Evolutionary conservation across 2,113 vertebrate genomes (phyloP).

Genomic region (Passer montanus): DNA sequence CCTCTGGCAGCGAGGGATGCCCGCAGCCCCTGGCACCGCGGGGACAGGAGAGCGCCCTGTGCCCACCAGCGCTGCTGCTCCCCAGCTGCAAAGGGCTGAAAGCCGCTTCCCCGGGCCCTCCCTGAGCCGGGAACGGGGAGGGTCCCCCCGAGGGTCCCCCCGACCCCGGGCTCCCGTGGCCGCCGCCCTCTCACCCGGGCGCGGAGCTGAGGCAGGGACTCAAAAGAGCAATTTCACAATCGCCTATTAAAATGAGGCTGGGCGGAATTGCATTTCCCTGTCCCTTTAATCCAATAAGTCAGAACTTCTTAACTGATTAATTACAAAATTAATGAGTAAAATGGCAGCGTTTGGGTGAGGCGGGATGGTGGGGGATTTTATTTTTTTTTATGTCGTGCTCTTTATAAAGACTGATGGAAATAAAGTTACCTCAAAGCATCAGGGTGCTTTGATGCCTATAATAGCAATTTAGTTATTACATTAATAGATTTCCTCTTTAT

Average conservation of each 20-base stretch:
- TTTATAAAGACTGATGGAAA: conserved; percentile 34
- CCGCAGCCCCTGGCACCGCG: neutral
- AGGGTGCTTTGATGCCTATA: conserved; percentile 19
- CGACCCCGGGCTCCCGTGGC: neutral
- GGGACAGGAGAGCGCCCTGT: neutral
- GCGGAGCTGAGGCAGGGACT: neutral
- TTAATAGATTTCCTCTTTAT: conserved; percentile 31
- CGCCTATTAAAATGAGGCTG: neutral
- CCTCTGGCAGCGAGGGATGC: neutral
- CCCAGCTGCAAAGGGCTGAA: neutral
- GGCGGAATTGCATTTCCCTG: conserved; percentile 16
- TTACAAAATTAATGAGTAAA: conserved; percentile 59
- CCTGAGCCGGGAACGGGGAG: neutral
- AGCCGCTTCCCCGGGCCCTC: neutral
- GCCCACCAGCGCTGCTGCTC: neutral
- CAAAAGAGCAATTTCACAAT: neutral
- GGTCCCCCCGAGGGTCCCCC: neutral
- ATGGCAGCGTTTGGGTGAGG: conserved; percentile 25
- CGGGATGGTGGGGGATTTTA: neutral
- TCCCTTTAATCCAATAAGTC: conserved; percentile 57
- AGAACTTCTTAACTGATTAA: conserved; percentile 62
- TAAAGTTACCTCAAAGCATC: conserved; percentile 53
- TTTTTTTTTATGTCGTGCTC: neutral
- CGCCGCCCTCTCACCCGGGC: neutral
- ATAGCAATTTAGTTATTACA: conserved; percentile 35